Evolutionary conservation across 2,888 invertebrate genomes (phyloP), one percentile per base, ranked within the genome.

Genomic region (Nemotelus pantherinus): DNA sequence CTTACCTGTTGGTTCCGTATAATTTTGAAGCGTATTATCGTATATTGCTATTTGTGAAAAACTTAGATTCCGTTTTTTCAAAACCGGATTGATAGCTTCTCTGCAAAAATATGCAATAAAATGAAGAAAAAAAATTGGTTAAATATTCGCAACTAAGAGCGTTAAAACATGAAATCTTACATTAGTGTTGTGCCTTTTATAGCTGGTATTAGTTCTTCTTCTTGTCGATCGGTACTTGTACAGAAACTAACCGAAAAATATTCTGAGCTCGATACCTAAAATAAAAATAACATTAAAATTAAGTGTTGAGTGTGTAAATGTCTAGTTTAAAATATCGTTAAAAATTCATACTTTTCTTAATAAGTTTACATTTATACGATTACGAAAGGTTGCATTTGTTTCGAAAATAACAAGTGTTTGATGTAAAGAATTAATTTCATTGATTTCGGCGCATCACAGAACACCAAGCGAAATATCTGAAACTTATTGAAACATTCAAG

Each of bases 211-310:
- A 92, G 91, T 85, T 93, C 91, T 81, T 91, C 90, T 55, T 89
- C 89, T 86, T 90, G 85, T 87, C 87, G 82, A 85, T 87, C 89
- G 77, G 84, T 83, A 65, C 88, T 87, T n/a, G 90, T 88, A 83
- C 92, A 92, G 86, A 93, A 93, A 84, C 90, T 90, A 80, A 93
- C 92, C 82, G 92, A 92, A 86, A 93, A 92, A 84, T 91, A 93
- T 83, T 93, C 93, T 82, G 92, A 92, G 85, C 92, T 93, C 76
- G 92, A 91, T 84, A 92, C 91, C 92, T 92, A 87, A 63, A 88
- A 88, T 80, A 82, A 80, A 78, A 80, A 74, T 68, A 41, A 4
- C 43, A n/a, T 6, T 53, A 53, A 53, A 53, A 7, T 6, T 53
- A 58, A 2, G 58, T 58, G 1, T 58, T n/a, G 25, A n/a, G n/a